phyloP scores from a whole-genome alignment of 2,113 vertebrate species.

The Formicarius rufipectus region DNA sequence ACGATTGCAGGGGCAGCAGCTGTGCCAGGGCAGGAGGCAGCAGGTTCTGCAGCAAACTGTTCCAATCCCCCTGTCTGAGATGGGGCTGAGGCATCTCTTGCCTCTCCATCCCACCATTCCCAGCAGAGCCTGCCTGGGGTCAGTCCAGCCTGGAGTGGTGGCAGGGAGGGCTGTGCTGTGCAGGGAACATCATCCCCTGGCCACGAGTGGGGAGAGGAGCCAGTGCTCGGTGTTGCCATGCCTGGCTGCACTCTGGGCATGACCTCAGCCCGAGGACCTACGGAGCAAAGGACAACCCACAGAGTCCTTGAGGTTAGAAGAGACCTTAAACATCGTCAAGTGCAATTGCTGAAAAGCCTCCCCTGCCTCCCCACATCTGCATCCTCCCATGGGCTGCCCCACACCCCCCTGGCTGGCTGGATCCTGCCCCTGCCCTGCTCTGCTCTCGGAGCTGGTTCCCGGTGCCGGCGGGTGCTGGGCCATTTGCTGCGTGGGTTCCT shows the following conservation, averaged over 20 bases:
- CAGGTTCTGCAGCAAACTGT: background rate
- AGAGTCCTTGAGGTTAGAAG: background rate
- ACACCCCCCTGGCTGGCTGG: background rate
- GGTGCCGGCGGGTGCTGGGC: background rate
- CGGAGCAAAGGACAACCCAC: background rate
- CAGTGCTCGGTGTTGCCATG: background rate
- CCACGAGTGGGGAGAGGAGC: fast-evolving
- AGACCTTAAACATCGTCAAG: background rate
- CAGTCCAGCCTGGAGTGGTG: fast-evolving
- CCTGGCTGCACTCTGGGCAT: background rate
- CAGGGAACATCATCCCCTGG: background rate
- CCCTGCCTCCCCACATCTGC: slow-evolving; percentile 38
- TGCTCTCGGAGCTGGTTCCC: background rate
- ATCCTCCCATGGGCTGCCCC: background rate
- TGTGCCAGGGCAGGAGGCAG: background rate
- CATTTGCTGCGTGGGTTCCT: slow-evolving; percentile 43
- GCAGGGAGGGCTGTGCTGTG: background rate
- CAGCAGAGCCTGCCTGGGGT: fast-evolving
- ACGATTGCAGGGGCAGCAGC: background rate
- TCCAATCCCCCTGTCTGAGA: background rate
- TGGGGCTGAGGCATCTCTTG: background rate
- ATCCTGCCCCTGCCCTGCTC: background rate
- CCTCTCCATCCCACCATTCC: fast-evolving
- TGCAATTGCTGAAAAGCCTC: slow-evolving; percentile 40
- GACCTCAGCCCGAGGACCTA: no score